Evolutionary conservation across 2,797 vertebrate species (phyloP), one percentile per base, ranked within the genome.

Genomic region (Meda fulgida): DNA sequence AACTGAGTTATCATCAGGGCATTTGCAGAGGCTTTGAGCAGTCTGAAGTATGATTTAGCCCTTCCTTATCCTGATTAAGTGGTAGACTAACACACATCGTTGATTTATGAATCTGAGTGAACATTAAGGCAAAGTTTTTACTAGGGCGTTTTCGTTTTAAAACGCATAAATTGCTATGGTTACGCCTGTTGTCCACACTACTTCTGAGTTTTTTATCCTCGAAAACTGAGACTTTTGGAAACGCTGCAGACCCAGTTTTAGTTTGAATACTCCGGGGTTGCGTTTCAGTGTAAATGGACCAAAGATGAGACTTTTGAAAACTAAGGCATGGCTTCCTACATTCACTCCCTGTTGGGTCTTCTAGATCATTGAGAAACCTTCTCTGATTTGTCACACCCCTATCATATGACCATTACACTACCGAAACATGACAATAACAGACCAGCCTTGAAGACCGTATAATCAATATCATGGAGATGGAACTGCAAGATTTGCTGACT

Each of bases 1-100:
- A 79, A 80, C 48, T 16, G 60, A 13, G 76, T 78, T 55, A 75
- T 69, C 53, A 58, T 14, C 51, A 38, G 21, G 14, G 26, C n/a
- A 65, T 79, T 16, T 65, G 18, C 26, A 21, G 10, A 23, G 26
- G 58, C 21, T 82, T 82, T 14, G 13, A 63, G 38, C 38, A 72
- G 38, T 66, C 40, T 51, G 29, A 51, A 31, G 58, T 76, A 53
- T 7, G 2, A 48, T 23, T 40, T 40, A 40, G 34, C 5, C 53
- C 58, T 53, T 26, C 23, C 23, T 55, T 38, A 21, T 26, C n/a
- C 16, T 69, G 65, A 51, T 26, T 80, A n/a, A 31, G 72, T 10
- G 23, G 4, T 26, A 48, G 14, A 13, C 14, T 48, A 36, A 40
- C 14, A 78, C 10, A 60, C 38, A 78, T 63, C 16, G 19, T 46